Percentiles rank a stretch among this genome's conserved stretches.
phyloP scores from a whole-genome alignment of 2,113 vertebrate genomes.

The mouse (Mus musculus) region DNA sequence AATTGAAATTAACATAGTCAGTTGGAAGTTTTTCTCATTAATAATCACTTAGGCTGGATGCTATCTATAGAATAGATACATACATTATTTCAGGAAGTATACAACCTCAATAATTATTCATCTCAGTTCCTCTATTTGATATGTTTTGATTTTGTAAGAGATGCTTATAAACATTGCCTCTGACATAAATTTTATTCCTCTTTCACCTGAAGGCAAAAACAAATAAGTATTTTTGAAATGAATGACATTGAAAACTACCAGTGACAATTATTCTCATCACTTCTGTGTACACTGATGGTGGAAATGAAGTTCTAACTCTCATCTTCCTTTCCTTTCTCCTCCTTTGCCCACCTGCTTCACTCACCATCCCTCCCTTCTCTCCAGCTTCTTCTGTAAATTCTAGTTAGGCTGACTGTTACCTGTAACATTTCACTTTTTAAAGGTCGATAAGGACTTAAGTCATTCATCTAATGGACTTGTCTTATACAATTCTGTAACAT shows the following conservation, averaged over 20 bases:
- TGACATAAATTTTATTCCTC: slow-evolving; percentile 36
- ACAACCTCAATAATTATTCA: slow-evolving; percentile 47
- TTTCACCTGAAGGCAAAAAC: slow-evolving; percentile 32
- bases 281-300: neutral
- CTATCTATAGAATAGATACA: neutral
- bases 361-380: neutral
- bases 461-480: neutral
- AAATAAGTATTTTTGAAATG: neutral
- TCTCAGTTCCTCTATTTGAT: slow-evolving; percentile 46
- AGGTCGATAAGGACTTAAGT: neutral
- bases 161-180: slow-evolving; percentile 18
- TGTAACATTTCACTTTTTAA: neutral
- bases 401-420: neutral
- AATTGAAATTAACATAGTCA: slow-evolving; percentile 51
- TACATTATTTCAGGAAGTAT: slow-evolving; percentile 27
- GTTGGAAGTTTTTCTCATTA: slow-evolving; percentile 46
- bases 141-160: slow-evolving; percentile 30
- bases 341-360: neutral
- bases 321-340: fast-evolving
- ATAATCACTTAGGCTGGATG: neutral
- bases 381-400: neutral
- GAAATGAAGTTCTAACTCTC: neutral
- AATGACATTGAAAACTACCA: neutral
- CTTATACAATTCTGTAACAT: neutral
- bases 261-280: neutral